Percentiles rank a stretch among this genome's conserved stretches.
phyloP scores from a whole-genome alignment of 2,797 vertebrate species.

The Gobio occitaniae region DNA sequence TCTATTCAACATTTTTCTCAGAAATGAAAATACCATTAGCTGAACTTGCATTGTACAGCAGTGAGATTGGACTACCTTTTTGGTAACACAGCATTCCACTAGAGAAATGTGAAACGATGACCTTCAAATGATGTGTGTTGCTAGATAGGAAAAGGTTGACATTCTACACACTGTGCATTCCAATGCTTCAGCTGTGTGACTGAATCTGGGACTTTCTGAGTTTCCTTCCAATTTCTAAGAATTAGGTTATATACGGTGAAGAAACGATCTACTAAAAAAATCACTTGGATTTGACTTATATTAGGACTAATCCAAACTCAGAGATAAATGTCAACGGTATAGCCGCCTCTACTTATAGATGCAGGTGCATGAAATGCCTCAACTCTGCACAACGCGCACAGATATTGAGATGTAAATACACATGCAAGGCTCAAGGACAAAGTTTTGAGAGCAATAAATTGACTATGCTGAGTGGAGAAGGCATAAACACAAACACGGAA shows the following conservation, averaged over 20 bases:
- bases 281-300: background rate
- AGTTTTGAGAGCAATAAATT: constrained; percentile 8
- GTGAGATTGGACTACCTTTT: constrained; percentile 2
- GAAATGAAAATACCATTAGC: constrained; percentile 10
- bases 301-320: background rate
- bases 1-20: background rate
- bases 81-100: background rate
- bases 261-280: background rate
- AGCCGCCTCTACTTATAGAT: background rate
- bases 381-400: background rate
- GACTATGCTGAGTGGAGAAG: background rate
- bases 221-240: background rate
- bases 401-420: constrained; percentile 6
- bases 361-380: background rate
- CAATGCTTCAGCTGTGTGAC: background rate
- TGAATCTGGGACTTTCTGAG: background rate
- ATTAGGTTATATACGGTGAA: constrained; percentile 1
- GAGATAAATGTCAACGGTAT: constrained; percentile 2
- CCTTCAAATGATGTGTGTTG: background rate
- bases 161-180: constrained; percentile 9
- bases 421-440: constrained; percentile 11
- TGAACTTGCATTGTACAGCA: background rate
- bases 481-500: background rate
- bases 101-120: constrained; percentile 17
- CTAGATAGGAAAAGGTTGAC: constrained; percentile 9